phyloP scores from a whole-genome alignment of 2,113 vertebrate genomes.

The Acanthochromis polyacanthus region DNA sequence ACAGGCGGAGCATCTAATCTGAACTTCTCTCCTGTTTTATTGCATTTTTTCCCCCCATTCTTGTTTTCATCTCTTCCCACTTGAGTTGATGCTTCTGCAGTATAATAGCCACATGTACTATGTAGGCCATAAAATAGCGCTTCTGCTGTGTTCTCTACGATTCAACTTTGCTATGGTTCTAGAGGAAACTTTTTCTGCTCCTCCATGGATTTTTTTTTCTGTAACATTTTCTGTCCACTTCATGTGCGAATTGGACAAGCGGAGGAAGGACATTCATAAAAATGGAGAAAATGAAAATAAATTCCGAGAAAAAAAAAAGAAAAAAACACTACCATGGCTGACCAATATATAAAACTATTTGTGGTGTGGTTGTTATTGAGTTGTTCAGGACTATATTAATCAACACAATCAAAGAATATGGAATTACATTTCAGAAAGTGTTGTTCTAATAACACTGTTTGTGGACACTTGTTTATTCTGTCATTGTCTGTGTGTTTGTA shows the following conservation, averaged over 20 bases:
- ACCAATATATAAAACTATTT: conserved; percentile 92
- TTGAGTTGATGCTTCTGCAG: conserved; percentile 90
- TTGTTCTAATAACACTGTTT: conserved; percentile 94
- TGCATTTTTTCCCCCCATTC: conserved; percentile 42
- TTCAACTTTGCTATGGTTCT: conserved; percentile 86
- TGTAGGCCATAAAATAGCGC: conserved; percentile 91
- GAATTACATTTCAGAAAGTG: conserved; percentile 89
- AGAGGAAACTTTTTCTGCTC: conserved; percentile 70
- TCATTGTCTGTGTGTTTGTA: conserved; percentile 98
- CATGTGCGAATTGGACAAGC: conserved; percentile 58
- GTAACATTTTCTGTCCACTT: conserved; percentile 67
- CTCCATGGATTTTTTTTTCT: conserved; percentile 70
- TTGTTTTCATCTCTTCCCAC: conserved; percentile 66
- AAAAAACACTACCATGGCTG: conserved; percentile 82
- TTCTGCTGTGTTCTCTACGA: conserved; percentile 88
- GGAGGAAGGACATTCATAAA: conserved; percentile 47
- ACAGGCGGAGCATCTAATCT: conserved; percentile 35
- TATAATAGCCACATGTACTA: conserved; percentile 90
- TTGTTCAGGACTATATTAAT: conserved; percentile 95
- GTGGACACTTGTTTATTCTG: conserved; percentile 95
- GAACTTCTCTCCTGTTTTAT: conserved; percentile 37
- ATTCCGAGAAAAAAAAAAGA: conserved; percentile 63
- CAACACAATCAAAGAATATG: conserved; percentile 91
- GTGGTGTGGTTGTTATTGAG: conserved; percentile 95
- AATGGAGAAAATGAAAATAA: conserved; percentile 51